Conservation (phyloP, 64 coral and sea anemone species). For the Astreopora myriophthalma region DNA sequence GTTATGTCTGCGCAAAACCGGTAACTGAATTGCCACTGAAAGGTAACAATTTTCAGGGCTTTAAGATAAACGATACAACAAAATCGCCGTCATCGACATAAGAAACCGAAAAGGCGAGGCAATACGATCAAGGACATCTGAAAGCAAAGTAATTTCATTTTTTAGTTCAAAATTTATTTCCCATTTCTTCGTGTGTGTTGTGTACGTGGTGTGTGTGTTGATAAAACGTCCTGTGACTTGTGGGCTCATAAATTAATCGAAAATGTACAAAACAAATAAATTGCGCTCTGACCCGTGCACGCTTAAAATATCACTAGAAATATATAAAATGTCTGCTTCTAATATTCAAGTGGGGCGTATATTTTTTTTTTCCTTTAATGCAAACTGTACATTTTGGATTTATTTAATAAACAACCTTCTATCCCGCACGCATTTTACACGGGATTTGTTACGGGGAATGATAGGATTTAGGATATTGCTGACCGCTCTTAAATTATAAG, state of each 20-base stretch:
- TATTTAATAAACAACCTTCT: slow-evolving; percentile 11
- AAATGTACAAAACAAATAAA: slow-evolving; percentile 41
- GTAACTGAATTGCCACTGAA: neutral
- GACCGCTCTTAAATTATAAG: neutral
- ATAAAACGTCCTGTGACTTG: slow-evolving; percentile 22
- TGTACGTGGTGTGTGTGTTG: neutral
- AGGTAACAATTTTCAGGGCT: neutral
- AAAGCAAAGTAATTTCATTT: neutral
- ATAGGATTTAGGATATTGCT: neutral
- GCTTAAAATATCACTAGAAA: slow-evolving; percentile 18
- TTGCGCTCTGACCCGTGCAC: slow-evolving; percentile 18
- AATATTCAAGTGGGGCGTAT: slow-evolving; percentile 1
- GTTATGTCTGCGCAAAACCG: neutral
- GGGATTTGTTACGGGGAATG: neutral
- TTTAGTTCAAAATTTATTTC: slow-evolving; percentile 12
- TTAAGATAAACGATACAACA: neutral
- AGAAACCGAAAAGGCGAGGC: neutral
- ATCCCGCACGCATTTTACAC: neutral
- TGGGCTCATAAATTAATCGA: slow-evolving; percentile 50
- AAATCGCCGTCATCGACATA: neutral
- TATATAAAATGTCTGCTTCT: slow-evolving; percentile 32
- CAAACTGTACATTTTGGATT: slow-evolving; percentile 34
- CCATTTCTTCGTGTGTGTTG: neutral
- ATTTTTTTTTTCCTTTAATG: neutral
- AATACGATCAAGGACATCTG: neutral